Evolutionary conservation across 2,113 vertebrate genomes (phyloP).

Genomic region (Mixornis gularis): DNA sequence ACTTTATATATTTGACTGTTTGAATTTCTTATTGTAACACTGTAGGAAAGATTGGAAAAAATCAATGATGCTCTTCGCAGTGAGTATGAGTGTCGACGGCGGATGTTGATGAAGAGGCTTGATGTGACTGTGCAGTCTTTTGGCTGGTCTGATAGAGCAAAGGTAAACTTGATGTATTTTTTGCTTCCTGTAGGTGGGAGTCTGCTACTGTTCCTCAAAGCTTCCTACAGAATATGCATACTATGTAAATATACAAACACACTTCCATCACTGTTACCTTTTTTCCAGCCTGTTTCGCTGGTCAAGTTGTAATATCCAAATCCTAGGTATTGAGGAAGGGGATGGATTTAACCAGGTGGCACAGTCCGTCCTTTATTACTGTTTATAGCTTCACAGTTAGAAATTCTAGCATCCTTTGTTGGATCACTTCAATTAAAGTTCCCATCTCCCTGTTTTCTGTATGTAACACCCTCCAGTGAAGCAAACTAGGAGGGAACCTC

Average conservation of each 20-base stretch:
- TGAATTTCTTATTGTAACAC: background rate
- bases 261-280: background rate
- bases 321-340: background rate
- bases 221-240: background rate
- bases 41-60: conserved; percentile 79
- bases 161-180: conserved; percentile 68
- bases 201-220: background rate
- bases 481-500: background rate
- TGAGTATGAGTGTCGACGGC: conserved; percentile 91
- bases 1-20: background rate
- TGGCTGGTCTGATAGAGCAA: conserved; percentile 94
- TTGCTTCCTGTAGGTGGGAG: conserved; percentile 36
- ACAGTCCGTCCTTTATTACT: background rate
- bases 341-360: background rate
- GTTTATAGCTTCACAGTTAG: background rate
- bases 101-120: conserved; percentile 93
- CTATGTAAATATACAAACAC: background rate
- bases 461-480: background rate
- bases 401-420: background rate
- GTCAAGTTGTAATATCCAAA: background rate
- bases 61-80: conserved; percentile 81
- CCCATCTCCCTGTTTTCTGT: background rate
- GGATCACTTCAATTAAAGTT: background rate
- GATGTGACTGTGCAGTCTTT: conserved; percentile 97
- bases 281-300: background rate